phyloP scores from a whole-genome alignment of 2,797 vertebrate genomes.

The Tangara arthus region DNA sequence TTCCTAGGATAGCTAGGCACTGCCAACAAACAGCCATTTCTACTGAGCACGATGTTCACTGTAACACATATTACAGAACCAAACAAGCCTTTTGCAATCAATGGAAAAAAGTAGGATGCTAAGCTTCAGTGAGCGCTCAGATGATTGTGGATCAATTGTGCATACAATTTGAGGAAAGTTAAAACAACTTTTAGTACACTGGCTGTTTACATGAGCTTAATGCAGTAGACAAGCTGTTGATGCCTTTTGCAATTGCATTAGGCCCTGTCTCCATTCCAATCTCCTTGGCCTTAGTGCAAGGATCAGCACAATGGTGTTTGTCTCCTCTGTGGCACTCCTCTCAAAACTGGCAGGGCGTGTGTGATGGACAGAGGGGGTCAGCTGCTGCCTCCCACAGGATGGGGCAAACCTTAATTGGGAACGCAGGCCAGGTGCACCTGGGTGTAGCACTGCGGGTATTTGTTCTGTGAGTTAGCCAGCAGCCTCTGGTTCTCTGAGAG shows the following conservation, averaged over 20 bases:
- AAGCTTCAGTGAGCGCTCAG: not conserved
- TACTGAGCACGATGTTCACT: not conserved
- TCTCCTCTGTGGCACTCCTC: not conserved
- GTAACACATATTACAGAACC: not conserved
- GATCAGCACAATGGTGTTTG: not conserved
- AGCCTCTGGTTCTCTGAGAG: not conserved
- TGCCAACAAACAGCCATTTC: constrained; percentile 5
- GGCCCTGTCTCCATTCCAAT: not conserved
- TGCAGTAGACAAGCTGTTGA: not conserved
- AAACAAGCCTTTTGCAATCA: not conserved
- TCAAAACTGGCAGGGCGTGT: not conserved
- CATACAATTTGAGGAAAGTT: not conserved
- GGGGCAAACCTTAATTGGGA: not conserved
- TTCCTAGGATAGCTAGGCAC: not conserved
- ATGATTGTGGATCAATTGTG: not conserved
- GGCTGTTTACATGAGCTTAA: not conserved
- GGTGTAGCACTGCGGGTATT: not conserved
- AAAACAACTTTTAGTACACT: not conserved
- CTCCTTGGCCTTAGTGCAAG: not conserved
- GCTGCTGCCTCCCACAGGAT: not conserved
- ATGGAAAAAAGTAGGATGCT: not conserved
- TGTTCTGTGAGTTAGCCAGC: not conserved
- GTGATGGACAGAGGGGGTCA: not conserved
- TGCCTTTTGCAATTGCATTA: not conserved
- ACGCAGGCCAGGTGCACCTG: rapidly evolving